These are phyloP conservation scores for Enteromius viviparus DNA, from an alignment of 2,797 vertebrate species.

Conservation along the genomic window DNA sequence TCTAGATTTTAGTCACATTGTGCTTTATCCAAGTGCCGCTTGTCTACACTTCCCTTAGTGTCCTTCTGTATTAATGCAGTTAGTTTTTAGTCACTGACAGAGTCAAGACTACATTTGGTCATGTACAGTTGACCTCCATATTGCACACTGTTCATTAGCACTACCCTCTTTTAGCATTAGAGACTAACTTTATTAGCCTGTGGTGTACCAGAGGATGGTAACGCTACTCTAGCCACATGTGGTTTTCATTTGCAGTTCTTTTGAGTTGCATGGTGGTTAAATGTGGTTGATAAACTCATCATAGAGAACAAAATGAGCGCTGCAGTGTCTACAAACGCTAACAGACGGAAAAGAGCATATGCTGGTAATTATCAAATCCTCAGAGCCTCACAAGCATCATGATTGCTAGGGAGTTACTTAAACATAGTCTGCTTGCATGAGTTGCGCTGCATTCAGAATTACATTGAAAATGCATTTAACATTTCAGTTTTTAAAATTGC, in stretches of 20 bases:
- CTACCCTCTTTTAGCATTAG: slow-evolving; percentile 20
- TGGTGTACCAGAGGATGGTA: slow-evolving; percentile 29
- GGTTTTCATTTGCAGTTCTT: slow-evolving; percentile 44
- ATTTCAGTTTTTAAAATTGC: background rate
- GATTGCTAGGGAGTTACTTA: slow-evolving; percentile 7
- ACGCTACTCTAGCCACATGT: slow-evolving; percentile 32
- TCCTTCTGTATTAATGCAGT: slow-evolving; percentile 36
- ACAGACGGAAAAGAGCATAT: slow-evolving; percentile 27
- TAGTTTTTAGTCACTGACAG: slow-evolving; percentile 7
- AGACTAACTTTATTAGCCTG: slow-evolving; percentile 35
- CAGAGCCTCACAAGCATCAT: slow-evolving; percentile 10
- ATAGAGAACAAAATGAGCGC: slow-evolving; percentile 16
- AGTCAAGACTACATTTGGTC: slow-evolving; percentile 40
- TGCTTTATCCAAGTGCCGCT: slow-evolving; percentile 39
- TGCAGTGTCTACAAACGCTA: slow-evolving; percentile 12
- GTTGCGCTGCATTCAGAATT: background rate
- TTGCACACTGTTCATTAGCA: slow-evolving; percentile 35
- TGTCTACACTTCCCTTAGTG: slow-evolving; percentile 31
- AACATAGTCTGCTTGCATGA: background rate
- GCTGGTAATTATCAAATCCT: slow-evolving; percentile 26
- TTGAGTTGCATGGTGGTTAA: slow-evolving; percentile 37
- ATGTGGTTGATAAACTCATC: slow-evolving; percentile 16
- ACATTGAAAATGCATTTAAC: background rate
- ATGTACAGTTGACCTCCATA: slow-evolving; percentile 13
- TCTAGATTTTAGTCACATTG: slow-evolving; percentile 56